phyloP scores from a whole-genome alignment of 2,888 invertebrate species.

The Lepidocyrtinus sp. region DNA sequence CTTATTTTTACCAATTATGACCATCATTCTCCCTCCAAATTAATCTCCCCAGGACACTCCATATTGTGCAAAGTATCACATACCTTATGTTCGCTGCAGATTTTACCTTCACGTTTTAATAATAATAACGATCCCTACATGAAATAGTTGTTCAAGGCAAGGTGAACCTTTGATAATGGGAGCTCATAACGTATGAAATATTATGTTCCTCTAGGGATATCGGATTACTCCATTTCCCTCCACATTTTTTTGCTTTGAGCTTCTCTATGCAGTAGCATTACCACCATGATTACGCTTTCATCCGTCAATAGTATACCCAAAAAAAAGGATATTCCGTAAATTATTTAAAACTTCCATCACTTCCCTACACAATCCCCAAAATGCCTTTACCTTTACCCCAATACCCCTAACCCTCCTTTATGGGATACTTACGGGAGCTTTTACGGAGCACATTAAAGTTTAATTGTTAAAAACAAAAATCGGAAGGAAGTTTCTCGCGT shows the following conservation, averaged over 20 bases:
- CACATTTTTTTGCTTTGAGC: background rate
- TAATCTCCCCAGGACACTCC: no score
- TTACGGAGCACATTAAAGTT: conserved; percentile 29
- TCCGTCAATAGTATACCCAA: no score
- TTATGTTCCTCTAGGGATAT: background rate
- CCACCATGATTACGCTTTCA: no score
- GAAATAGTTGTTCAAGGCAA: background rate
- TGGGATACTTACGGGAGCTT: background rate
- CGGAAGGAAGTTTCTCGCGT: background rate
- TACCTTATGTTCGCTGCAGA: background rate
- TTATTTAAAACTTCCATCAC: background rate
- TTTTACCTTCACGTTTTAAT: background rate
- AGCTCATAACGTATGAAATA: conserved; percentile 8
- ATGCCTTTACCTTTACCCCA: background rate
- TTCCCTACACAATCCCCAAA: background rate
- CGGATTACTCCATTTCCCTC: conserved; percentile 7
- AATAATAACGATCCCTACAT: background rate
- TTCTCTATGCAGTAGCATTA: no score
- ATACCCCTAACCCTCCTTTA: conserved; percentile 6
- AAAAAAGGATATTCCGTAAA: no score
- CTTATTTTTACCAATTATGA: no score
- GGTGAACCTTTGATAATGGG: background rate
- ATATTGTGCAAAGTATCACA: background rate
- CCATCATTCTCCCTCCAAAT: no score
- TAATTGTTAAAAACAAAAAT: conserved; percentile 25